Conservation (phyloP, 2,888 invertebrate genomes). For the Hydrotaea cyrtoneurina region DNA sequence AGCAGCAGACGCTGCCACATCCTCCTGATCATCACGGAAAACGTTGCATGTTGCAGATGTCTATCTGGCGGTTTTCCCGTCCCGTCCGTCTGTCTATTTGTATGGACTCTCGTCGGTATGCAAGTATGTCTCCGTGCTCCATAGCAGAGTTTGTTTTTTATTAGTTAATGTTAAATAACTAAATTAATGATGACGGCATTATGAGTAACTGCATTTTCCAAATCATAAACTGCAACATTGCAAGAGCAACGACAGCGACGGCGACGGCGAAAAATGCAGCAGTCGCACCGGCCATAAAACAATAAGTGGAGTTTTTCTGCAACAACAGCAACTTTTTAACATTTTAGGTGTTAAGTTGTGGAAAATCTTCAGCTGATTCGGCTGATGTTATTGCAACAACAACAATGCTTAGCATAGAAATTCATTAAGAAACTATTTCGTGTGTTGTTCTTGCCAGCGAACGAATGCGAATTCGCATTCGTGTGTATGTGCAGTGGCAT, state of each 20-base stretch:
- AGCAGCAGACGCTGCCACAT: constrained; percentile 4
- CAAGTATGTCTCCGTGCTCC: constrained; percentile 3
- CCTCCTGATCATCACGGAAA: constrained; percentile 15
- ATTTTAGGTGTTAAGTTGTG: constrained; percentile 59
- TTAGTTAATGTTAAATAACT: constrained; percentile 49
- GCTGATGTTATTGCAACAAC: constrained; percentile 5
- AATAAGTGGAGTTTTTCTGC: background rate
- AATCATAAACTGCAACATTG: constrained; percentile 17
- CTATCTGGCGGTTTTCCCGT: background rate
- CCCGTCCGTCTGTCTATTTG: background rate
- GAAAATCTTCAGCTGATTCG: constrained; percentile 21
- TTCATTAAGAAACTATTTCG: constrained; percentile 39
- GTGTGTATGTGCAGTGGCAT: background rate
- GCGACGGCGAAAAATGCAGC: too few relatives aligned
- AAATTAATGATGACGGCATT: constrained; percentile 64
- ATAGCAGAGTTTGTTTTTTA: constrained; percentile 44
- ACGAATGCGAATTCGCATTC: too few relatives aligned
- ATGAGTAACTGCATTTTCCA: constrained; percentile 51
- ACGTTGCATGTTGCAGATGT: constrained; percentile 12
- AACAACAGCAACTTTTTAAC: background rate
- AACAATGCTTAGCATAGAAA: background rate
- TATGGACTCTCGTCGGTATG: background rate
- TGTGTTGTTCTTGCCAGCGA: background rate
- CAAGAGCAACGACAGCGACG: constrained; percentile 1
- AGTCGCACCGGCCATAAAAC: background rate